Evolutionary conservation across 2,888 invertebrate species (phyloP).

Genomic region (Zaprionus obscuricornis): DNA sequence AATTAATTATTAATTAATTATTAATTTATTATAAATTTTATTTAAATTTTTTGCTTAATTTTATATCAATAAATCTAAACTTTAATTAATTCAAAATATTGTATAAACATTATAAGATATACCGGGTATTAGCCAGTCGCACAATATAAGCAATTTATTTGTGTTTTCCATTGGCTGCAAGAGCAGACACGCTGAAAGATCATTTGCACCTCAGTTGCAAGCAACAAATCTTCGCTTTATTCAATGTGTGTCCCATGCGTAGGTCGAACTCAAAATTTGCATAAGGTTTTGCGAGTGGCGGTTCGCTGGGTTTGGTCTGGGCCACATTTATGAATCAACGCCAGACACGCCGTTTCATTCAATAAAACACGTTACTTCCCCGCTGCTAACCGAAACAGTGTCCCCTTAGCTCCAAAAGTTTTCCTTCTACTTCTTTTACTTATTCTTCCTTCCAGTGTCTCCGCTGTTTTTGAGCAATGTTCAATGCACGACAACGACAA

Average conservation of each 20-base stretch:
- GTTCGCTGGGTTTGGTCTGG: slow-evolving; percentile 40
- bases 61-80: too few species aligned
- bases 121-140: slow-evolving; percentile 1
- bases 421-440: not conserved
- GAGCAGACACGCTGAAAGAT: slow-evolving; percentile 39
- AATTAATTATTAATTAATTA: too few species aligned
- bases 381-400: not conserved
- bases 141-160: slow-evolving; percentile 4
- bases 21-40: too few species aligned
- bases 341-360: slow-evolving; percentile 81
- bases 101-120: too few species aligned
- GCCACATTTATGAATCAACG: slow-evolving; percentile 81
- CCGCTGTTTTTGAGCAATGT: slow-evolving; percentile 64
- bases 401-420: not conserved
- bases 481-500: slow-evolving; percentile 68
- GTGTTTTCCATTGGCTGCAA: not conserved
- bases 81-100: too few species aligned
- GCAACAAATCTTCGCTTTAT: slow-evolving; percentile 76
- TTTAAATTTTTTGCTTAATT: too few species aligned
- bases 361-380: slow-evolving; percentile 74
- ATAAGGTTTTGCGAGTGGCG: slow-evolving; percentile 50
- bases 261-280: slow-evolving; percentile 70
- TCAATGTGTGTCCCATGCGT: slow-evolving; percentile 67
- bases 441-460: not conserved
- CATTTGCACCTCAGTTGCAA: slow-evolving; percentile 72